Base-by-base conservation (phyloP, 2,888 invertebrate species). In the Drosophila kambysellisi region DNA sequence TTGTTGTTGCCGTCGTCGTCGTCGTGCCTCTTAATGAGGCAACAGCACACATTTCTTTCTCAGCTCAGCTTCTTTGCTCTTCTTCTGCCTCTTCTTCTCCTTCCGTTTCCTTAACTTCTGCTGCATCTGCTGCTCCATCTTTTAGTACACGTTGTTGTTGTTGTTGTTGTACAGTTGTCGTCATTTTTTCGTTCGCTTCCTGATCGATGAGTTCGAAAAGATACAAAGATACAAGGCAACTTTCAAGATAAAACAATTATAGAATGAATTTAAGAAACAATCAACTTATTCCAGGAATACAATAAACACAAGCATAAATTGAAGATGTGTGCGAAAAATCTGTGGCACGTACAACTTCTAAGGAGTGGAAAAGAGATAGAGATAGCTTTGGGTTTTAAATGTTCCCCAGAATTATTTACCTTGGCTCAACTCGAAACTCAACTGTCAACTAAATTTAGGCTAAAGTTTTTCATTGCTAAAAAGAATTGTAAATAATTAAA, bases 101-200 rank as follows among this genome's bases (percentile, higher is more conserved):
- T 30, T 51, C 17, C 35, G 5, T 35, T 17, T 20, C 7, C 12
- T 35, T 4, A n/a, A 25, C 43, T 37, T 61, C 29, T 50, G 41
- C n/a, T 30, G 29, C 35, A 46, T 32, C 25, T 37, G 9, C 29
- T 50, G 30, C 48, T 52, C 30, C 53, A 25, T 30, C 56, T 50
- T 20, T 50, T n/a, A 41, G 50, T 15, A 52, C 20, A 20, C 11
- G 17, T 11, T 51, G 11, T 12, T 33, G 60, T 33, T 57, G 54
- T 62, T 46, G 43, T 60, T 68, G 50, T 30, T 70, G 67, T 83
- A 86, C 84, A 83, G 83, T 87, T 83, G 83, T 57, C 84, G 64
- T 70, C 37, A 17, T 37, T 39, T n/a, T 37, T 12, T 12, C 15
- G 6, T 37, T 58, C 30, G 62, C 69, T 83, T 80, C 60, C 83